These are phyloP conservation scores for Ceratothoa steindachneri DNA, from an alignment of 2,888 invertebrate genomes.

Conservation along the genomic window DNA sequence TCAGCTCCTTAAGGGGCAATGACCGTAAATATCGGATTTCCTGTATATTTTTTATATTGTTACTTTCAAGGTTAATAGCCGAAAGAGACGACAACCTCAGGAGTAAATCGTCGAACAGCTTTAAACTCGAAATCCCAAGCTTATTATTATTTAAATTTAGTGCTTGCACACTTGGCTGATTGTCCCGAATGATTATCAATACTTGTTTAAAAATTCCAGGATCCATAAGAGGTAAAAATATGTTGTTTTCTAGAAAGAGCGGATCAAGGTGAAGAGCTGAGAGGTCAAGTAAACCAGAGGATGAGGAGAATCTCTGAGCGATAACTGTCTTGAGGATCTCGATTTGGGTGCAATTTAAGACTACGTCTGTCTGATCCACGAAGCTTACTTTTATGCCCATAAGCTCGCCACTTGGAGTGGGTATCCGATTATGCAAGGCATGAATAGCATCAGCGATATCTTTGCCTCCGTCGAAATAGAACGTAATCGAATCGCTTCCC, in stretches of 20 bases:
- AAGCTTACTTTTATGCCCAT: background rate
- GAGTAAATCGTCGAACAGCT: background rate
- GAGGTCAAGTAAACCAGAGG: background rate
- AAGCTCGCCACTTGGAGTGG: background rate
- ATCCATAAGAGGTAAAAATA: background rate
- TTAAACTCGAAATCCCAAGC: background rate
- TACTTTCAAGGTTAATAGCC: background rate
- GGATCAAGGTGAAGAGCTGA: background rate
- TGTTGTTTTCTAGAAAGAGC: background rate
- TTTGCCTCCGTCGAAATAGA: background rate
- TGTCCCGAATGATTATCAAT: background rate
- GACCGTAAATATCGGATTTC: background rate
- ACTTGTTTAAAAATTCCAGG: background rate
- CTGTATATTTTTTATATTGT: background rate
- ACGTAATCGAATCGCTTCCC: background rate
- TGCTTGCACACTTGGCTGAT: background rate
- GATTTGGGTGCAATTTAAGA: background rate
- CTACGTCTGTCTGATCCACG: background rate
- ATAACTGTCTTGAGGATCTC: background rate
- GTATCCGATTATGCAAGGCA: background rate
- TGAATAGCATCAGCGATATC: background rate
- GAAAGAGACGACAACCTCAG: background rate
- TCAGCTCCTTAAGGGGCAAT: conserved; percentile 1
- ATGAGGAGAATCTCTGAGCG: background rate
- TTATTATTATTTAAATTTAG: background rate